Evolutionary conservation across 2,113 vertebrate species (phyloP), one percentile per base, ranked within the genome.

Genomic region (Oxygymnocypris stewartii): DNA sequence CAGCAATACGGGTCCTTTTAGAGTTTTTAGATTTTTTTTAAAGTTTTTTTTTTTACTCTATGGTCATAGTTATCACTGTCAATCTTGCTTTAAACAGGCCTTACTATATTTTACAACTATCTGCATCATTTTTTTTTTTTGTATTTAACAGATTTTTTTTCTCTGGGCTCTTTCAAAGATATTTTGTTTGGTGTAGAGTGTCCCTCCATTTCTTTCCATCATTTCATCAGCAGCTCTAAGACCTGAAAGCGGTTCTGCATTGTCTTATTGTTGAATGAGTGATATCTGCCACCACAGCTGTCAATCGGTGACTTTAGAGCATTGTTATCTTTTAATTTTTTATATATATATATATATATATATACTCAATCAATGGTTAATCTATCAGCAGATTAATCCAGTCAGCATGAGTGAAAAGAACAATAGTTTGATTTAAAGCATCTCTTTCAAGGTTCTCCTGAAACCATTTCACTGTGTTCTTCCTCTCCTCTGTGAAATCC

Each of bases 351-450:
- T n/a, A n/a, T n/a, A n/a, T n/a, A n/a, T n/a, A n/a, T n/a, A 44
- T 0, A 42, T 44, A 87, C 4, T 87, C 78, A 0, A 87, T 1
- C 20, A 87, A 5, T 74, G 89, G 28, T 83, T 80, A 88, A 20
- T 4, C 23, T 4, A 23, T 20, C 14, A 40, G 35, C 8, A 10
- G 18, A 1, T 23, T 9, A 0, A 93, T 74, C 51, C 76, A 40
- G 75, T 95, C 92, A 35, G 49, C 87, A 25, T 87, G 87, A 16
- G 91, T 93, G 37, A 94, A 93, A 44, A 94, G 40, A 63, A 93
- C 51, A 0, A 93, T 79, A 14, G 28, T 91, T 37, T 90, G 42
- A 76, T 44, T 0, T n/a, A 74, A 47, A 6, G 86, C 82, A 0
- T 89, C 86, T 0, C 2, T 0, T 8, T 90, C 90, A 89, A 92